Evolutionary conservation across 1,140 invertebrate species (phyloP), one percentile per base, ranked within the genome.

Genomic region (Metopolophium dirhodum): DNA sequence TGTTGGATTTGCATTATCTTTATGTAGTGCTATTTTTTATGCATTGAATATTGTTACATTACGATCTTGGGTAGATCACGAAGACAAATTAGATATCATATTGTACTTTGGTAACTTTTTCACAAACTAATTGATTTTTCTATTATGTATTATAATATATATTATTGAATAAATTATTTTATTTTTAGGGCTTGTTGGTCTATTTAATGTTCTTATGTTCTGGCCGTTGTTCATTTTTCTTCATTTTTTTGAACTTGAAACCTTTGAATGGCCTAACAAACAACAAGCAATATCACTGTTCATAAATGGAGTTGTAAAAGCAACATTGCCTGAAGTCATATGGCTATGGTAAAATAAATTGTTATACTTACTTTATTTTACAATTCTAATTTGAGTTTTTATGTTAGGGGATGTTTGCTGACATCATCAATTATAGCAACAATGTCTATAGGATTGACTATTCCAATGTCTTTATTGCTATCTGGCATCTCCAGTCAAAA

Each of bases 201-300:
- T 98, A 7, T 98, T 98, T 95, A 98, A 97, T 95, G 95, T 98
- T 14, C 95, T 98, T 87, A 95, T 98, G 37, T 94, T 98, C 90
- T 99, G 98, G 98, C 98, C 98, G 54, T 96, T 98, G 88, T 98
- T 99, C 95, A 97, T 98, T 94, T 96, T 98, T 93, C 95, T 98
- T 20, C 97, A 98, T 95, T 97, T 97, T 94, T 96, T 96, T 22
- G 96, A 96, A 94, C 96, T 97, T 94, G 98, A 99, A 95, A 95
- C 95, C 77, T 98, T 98, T 95, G 96, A 97, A 95, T 97, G 97
- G 96, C 98, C 98, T n/a, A 96, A 96, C 94, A 96, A 96, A 94
- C 96, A 97, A 93, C 98, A 98, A 95, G 97, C 97, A 96, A 95
- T 97, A 11, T 96, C 97, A 95, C 95, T 99, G 94, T 95, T 98